Percentiles rank a stretch among this genome's conserved stretches.
Evolutionary conservation across 1,140 invertebrate species (phyloP).

Genomic region (Pantala flavescens): DNA sequence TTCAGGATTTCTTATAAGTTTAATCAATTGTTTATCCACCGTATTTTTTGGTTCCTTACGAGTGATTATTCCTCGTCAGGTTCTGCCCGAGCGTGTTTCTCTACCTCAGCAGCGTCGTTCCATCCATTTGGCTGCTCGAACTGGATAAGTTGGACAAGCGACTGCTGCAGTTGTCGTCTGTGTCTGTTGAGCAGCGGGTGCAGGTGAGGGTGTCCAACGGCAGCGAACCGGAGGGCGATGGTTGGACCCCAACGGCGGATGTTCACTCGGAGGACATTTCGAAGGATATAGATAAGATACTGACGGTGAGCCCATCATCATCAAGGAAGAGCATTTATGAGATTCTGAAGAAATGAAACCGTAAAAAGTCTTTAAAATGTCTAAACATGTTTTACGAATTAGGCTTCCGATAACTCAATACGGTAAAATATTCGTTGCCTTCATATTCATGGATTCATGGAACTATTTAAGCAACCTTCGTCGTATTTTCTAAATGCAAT

Average conservation of each 20-base stretch:
- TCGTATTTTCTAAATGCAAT: no score
- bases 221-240: conserved; percentile 24
- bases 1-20: no score
- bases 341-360: background rate
- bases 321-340: no score
- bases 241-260: conserved; percentile 40
- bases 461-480: no score
- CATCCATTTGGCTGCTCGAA: conserved; percentile 75
- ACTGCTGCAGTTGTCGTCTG: background rate
- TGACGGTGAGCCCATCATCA: conserved; percentile 46
- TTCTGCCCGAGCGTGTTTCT: conserved; percentile 80
- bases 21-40: no score
- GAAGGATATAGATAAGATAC: conserved; percentile 43
- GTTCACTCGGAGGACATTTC: conserved; percentile 34
- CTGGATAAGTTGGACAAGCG: conserved; percentile 66
- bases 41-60: no score
- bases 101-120: conserved; percentile 67
- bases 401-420: no score
- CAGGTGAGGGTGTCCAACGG: background rate
- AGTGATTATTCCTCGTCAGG: conserved; percentile 37
- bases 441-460: no score
- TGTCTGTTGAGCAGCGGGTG: background rate
- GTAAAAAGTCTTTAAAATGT: no score
- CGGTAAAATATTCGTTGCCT: no score
- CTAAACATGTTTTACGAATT: no score